These are phyloP conservation scores for Brachionus koreanus DNA, from an alignment of 1,140 invertebrate species.

Conservation along the genomic window DNA sequence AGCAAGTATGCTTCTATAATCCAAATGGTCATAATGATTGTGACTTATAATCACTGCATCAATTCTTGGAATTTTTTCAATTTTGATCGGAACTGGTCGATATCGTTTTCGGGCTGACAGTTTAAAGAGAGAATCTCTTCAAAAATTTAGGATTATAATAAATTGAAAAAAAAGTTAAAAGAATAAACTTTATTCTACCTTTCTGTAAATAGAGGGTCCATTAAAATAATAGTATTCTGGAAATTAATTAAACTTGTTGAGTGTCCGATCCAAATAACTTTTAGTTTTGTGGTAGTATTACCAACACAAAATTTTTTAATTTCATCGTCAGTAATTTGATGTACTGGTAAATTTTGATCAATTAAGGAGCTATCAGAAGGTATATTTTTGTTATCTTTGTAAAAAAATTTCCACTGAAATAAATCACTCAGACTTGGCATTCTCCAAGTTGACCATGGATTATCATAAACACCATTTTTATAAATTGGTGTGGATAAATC, in stretches of 20 bases:
- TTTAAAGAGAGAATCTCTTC: constrained; percentile 48
- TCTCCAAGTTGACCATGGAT: constrained; percentile 52
- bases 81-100: constrained; percentile 56
- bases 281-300: constrained; percentile 49
- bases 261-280: constrained; percentile 60
- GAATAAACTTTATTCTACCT: neutral
- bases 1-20: constrained; percentile 53
- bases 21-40: constrained; percentile 63
- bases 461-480: constrained; percentile 49
- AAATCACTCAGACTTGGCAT: constrained; percentile 47
- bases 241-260: constrained; percentile 58
- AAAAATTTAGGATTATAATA: neutral
- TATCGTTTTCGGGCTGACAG: constrained; percentile 56
- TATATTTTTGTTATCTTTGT: constrained; percentile 49
- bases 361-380: constrained; percentile 45
- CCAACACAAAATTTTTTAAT: constrained; percentile 43
- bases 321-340: neutral
- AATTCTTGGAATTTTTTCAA: constrained; percentile 59
- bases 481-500: constrained; percentile 14
- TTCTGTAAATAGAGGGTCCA: constrained; percentile 58
- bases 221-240: constrained; percentile 57
- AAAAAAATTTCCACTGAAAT: constrained; percentile 46
- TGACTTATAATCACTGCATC: constrained; percentile 62
- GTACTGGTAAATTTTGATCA: constrained; percentile 11
- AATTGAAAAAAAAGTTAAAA: too few species aligned